Evolutionary conservation across 2,888 invertebrate species (phyloP).

Genomic region (Drosophila kuntzei): DNA sequence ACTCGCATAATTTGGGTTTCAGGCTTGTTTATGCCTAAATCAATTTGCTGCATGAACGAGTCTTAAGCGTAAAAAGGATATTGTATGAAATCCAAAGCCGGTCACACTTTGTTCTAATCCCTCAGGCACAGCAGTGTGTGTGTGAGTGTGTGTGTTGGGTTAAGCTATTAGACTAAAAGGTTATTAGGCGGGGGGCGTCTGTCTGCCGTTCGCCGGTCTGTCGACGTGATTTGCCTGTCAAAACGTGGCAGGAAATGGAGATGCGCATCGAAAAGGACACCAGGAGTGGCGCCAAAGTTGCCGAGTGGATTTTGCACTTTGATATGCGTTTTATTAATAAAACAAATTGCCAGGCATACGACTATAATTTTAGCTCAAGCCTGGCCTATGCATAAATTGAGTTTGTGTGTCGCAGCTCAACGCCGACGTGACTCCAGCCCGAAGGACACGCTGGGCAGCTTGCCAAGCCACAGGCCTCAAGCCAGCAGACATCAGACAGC

Average conservation of each 20-base stretch:
- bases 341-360: slow-evolving; percentile 58
- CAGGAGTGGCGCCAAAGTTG: slow-evolving; percentile 25
- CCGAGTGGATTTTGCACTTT: slow-evolving; percentile 65
- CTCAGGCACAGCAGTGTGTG: slow-evolving; percentile 16
- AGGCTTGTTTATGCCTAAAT: slow-evolving; percentile 80
- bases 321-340: slow-evolving; percentile 68
- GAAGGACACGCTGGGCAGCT: slow-evolving; percentile 32
- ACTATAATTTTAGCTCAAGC: slow-evolving; percentile 47
- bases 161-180: slow-evolving; percentile 72
- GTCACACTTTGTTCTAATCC: slow-evolving; percentile 48
- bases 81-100: slow-evolving; percentile 29
- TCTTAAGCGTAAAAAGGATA: slow-evolving; percentile 62
- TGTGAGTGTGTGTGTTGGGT: slow-evolving; percentile 25
- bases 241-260: slow-evolving; percentile 24
- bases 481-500: slow-evolving; percentile 7
- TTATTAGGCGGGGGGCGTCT: slow-evolving; percentile 42
- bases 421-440: slow-evolving; percentile 32
- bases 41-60: slow-evolving; percentile 78
- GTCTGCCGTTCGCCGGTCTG: slow-evolving; percentile 23
- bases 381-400: slow-evolving; percentile 54
- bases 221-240: slow-evolving; percentile 65
- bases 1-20: slow-evolving; percentile 30
- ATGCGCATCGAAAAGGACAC: slow-evolving; percentile 18
- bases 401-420: slow-evolving; percentile 33
- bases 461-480: slow-evolving; percentile 48